Evolutionary conservation across 92 coral and sea anemone species (phyloP), one percentile per base, ranked within the genome.

Genomic region (Epizoanthus scotinus): DNA sequence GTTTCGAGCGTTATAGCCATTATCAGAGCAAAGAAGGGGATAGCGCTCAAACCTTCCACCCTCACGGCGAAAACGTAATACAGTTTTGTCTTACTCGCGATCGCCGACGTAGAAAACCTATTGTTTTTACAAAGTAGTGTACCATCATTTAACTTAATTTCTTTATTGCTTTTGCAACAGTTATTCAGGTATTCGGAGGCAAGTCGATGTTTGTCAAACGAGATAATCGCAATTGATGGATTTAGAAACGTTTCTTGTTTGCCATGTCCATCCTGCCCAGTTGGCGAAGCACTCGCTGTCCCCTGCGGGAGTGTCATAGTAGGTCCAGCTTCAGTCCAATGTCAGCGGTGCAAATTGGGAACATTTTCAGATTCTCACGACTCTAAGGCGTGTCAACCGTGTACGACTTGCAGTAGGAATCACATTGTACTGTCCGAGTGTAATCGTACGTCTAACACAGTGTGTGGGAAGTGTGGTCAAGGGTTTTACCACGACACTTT

Each of bases 381-480:
- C 10, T 26, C 75, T 1, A 82, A 56, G 2, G 67, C 71, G 0
- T 86, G 89, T 13, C 27, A 36, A 21, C 75, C 66, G 8, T 86
- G 89, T 27, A 5, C 25, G 13, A 52, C 66, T 36, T 86, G 89
- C 50, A 68, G 25, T 0, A 44, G 19, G 8, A 50, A 68, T 29
- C 60, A 52, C 20, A 72, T 69, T 20, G 82, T 84, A 2, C 61
- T 8, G 5, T 52, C 82, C 20, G 40, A 68, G 29, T 86, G 89
- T 15, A 81, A 86, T 0, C 52, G 40, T 78, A 81, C 82, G 8
- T 71, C 86, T 44, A 31, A 86, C 50, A 83, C 85, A 21, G 63
- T 26, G 27, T 86, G 89, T 44, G 89, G 86, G 3, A 55, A 64
- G 21, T 86, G 89, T 28, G 67, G 31, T 8, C n/a, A 20, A 21